These are phyloP conservation scores for Anarrhichthys ocellatus DNA, from an alignment of 2,113 vertebrate species.

Conservation along the genomic window DNA sequence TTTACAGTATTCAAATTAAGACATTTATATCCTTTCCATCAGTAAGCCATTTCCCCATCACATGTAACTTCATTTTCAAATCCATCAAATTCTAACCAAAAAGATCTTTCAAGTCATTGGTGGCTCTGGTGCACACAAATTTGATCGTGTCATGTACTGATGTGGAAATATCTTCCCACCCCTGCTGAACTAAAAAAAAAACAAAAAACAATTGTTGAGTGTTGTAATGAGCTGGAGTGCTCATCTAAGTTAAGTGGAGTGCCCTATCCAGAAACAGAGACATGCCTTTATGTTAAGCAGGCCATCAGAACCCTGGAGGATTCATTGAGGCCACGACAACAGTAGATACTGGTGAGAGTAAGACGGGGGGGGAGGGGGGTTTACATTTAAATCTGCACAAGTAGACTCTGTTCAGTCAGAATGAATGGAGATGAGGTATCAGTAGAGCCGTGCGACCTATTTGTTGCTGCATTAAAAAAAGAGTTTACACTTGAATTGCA, in stretches of 20 bases:
- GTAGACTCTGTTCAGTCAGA: neutral
- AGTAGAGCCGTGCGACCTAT: neutral
- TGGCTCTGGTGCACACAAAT: slow-evolving; percentile 70
- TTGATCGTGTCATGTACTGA: neutral
- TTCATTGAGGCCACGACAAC: neutral
- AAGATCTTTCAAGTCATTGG: slow-evolving; percentile 66
- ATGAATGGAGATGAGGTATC: neutral
- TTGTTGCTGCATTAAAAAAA: neutral
- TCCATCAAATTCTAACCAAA: slow-evolving; percentile 31
- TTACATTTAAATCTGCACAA: neutral
- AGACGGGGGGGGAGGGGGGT: no score
- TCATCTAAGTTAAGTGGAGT: neutral
- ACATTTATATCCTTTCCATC: slow-evolving; percentile 55
- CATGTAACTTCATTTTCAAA: slow-evolving; percentile 30
- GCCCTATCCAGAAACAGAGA: neutral
- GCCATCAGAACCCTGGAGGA: neutral
- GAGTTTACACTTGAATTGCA: no score
- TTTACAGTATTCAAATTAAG: slow-evolving; percentile 63
- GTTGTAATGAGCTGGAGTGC: neutral
- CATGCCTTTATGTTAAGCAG: slow-evolving; percentile 22
- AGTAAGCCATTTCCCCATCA: slow-evolving; percentile 67
- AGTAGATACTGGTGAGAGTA: neutral
- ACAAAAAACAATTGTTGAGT: no score
- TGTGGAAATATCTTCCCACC: neutral
- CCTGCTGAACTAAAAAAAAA: neutral